These are phyloP conservation scores for Tipula vernalis DNA, from an alignment of 2,888 invertebrate genomes.

Conservation along the genomic window DNA sequence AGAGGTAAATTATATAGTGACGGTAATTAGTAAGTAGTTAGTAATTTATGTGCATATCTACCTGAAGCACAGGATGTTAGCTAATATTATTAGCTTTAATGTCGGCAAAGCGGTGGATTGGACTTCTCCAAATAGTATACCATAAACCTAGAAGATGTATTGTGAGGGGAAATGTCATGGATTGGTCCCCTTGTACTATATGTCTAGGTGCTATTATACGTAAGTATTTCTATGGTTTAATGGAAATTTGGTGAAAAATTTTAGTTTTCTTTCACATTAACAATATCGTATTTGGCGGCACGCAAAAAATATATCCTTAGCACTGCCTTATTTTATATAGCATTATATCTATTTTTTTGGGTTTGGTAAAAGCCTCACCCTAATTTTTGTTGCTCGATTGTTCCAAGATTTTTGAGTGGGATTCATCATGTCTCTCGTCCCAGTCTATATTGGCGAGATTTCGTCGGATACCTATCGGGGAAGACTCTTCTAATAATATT, in stretches of 20 bases:
- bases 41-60: neutral
- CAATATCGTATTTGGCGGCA: neutral
- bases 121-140: neutral
- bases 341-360: neutral
- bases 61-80: neutral
- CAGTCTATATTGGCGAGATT: constrained; percentile 71
- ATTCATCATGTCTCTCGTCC: constrained; percentile 51
- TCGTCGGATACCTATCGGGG: constrained; percentile 60
- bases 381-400: constrained; percentile 36
- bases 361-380: constrained; percentile 41
- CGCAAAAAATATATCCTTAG: neutral
- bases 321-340: neutral
- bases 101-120: neutral
- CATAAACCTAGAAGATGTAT: neutral
- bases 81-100: neutral
- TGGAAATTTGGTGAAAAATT: no score
- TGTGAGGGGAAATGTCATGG: neutral
- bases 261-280: no score
- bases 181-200: neutral
- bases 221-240: neutral
- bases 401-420: constrained; percentile 43
- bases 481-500: constrained; percentile 55
- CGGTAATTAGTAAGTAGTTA: neutral
- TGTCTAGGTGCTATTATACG: neutral
- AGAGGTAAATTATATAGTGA: neutral